Percentiles rank a stretch among this genome's conserved stretches.
Evolutionary conservation across 2,113 vertebrate genomes (phyloP).

Genomic region (Mesocricetus auratus): DNA sequence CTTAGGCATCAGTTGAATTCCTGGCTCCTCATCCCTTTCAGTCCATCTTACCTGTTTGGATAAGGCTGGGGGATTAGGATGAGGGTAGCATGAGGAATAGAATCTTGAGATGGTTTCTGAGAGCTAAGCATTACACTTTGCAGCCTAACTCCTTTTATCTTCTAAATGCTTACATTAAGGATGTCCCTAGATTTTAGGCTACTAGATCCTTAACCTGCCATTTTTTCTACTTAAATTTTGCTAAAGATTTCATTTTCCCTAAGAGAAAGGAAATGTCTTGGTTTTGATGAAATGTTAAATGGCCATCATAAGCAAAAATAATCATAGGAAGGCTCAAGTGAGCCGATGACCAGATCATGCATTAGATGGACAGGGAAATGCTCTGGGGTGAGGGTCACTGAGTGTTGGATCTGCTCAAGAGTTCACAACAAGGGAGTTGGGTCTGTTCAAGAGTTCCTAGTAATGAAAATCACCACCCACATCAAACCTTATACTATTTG

Average conservation of each 20-base stretch:
- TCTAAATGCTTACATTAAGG: conserved; percentile 44
- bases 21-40: not conserved
- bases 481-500: not conserved
- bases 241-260: conserved; percentile 11
- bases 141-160: conserved; percentile 46
- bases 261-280: conserved; percentile 49
- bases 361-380: not conserved
- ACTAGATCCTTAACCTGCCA: not conserved
- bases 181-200: conserved; percentile 56
- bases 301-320: conserved; percentile 6
- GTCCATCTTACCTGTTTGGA: not conserved
- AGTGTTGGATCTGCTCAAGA: not conserved
- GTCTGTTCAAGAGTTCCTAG: not conserved
- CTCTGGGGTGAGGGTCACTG: not conserved
- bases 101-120: conserved; percentile 27
- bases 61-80: not conserved
- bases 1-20: not conserved
- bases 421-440: not conserved
- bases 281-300: conserved; percentile 40
- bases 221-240: conserved; percentile 17
- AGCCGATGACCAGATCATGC: not conserved
- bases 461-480: not conserved
- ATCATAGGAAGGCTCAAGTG: not conserved
- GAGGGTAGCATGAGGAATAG: not conserved
- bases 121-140: conserved; percentile 40